Conservation (phyloP, 2,113 vertebrate species). For the Castor canadensis region DNA sequence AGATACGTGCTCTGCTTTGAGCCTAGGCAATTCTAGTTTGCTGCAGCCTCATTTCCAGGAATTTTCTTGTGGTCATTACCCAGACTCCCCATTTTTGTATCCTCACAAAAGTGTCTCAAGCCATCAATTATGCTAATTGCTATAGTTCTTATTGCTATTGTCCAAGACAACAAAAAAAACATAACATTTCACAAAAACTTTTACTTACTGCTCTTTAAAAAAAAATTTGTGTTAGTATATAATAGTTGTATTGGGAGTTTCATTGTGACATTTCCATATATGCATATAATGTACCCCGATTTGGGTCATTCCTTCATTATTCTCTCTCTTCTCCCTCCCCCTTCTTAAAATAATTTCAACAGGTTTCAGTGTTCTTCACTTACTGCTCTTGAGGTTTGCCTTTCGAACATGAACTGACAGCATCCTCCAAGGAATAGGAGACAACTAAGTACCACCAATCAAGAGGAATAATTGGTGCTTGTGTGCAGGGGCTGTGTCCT, state of each 20-base stretch:
- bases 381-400: not conserved
- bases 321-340: too few species aligned
- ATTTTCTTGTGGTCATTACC: not conserved
- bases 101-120: not conserved
- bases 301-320: too few species aligned
- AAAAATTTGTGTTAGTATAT: too few species aligned
- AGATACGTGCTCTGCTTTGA: slow-evolving; percentile 64
- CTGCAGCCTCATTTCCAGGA: not conserved
- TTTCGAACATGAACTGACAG: not conserved
- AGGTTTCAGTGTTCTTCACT: too few species aligned
- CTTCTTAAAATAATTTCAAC: too few species aligned
- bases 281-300: too few species aligned
- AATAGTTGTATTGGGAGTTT: too few species aligned
- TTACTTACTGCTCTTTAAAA: not conserved
- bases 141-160: not conserved
- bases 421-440: not conserved
- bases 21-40: not conserved
- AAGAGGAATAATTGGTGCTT: not conserved
- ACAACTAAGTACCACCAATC: not conserved
- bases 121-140: not conserved
- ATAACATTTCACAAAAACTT: not conserved
- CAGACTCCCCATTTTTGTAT: too few species aligned
- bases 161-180: not conserved
- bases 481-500: not conserved
- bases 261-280: too few species aligned